phyloP scores from a whole-genome alignment of 1,140 invertebrate genomes.

The Drosophila leontia region DNA sequence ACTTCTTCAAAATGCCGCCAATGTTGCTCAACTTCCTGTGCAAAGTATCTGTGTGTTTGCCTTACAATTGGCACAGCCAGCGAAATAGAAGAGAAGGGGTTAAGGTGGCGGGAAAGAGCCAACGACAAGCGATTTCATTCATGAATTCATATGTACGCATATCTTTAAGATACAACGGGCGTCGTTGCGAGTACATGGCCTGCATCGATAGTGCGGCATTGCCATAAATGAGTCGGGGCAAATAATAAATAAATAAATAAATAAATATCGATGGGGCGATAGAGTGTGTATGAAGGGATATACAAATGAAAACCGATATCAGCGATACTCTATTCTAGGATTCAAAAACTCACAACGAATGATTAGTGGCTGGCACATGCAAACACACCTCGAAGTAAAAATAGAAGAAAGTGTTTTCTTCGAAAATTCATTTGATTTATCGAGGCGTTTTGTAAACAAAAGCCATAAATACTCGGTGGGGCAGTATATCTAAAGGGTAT shows the following conservation, averaged over 20 bases:
- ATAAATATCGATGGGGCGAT: conserved; percentile 37
- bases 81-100: background rate
- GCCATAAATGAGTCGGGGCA: conserved; percentile 65
- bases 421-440: conserved; percentile 34
- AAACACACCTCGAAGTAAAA: conserved; percentile 17
- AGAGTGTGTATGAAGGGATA: background rate
- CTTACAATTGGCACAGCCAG: conserved; percentile 72
- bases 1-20: conserved; percentile 80
- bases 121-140: conserved; percentile 68
- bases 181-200: conserved; percentile 64
- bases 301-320: background rate
- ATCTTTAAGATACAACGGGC: conserved; percentile 67
- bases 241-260: conserved; percentile 41
- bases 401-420: conserved; percentile 38
- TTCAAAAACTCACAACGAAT: background rate
- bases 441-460: conserved; percentile 18
- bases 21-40: conserved; percentile 77
- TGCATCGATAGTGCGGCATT: conserved; percentile 79
- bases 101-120: background rate
- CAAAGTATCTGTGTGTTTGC: conserved; percentile 61
- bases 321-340: conserved; percentile 21
- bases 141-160: conserved; percentile 70
- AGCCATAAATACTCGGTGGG: background rate
- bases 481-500: background rate
- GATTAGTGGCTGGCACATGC: conserved; percentile 24